Evolutionary conservation across 2,113 vertebrate genomes (phyloP).

Genomic region (Thomomys bottae): DNA sequence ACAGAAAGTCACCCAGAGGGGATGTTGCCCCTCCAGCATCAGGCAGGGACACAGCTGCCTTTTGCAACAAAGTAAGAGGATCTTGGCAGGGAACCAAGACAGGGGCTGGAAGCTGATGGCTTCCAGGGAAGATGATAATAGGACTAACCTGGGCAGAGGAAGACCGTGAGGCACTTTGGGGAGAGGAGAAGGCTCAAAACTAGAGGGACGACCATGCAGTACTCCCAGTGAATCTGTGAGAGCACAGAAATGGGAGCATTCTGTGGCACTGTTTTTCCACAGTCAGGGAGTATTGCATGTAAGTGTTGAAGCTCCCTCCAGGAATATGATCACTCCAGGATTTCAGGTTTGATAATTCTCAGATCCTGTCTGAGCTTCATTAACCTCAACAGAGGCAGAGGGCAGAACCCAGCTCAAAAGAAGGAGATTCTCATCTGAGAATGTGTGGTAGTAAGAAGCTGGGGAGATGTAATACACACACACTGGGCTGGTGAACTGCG

Average conservation of each 20-base stretch:
- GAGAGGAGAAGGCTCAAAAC: not conserved
- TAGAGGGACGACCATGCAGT: not conserved
- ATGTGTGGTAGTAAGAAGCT: too few species aligned
- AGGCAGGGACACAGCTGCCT: not conserved
- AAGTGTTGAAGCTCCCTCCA: not conserved
- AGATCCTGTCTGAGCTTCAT: not conserved
- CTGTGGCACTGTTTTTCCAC: not conserved
- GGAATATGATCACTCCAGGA: not conserved
- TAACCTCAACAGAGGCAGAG: too few species aligned
- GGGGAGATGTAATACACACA: accelerated
- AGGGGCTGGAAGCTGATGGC: not conserved
- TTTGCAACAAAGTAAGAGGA: slow-evolving; percentile 21
- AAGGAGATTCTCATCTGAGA: not conserved
- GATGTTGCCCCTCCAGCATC: not conserved
- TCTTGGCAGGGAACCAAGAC: not conserved
- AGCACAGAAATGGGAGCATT: not conserved
- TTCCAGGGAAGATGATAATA: not conserved
- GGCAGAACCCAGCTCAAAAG: not conserved
- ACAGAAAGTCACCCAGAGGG: too few species aligned
- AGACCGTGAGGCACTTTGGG: not conserved
- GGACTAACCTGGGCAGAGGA: not conserved
- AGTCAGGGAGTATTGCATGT: too few species aligned
- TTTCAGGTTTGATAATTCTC: not conserved
- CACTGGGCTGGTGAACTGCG: too few species aligned
- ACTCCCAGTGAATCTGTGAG: not conserved